Evolutionary conservation across 2,113 vertebrate genomes (phyloP).

Genomic region (Nothoprocta pentlandii): DNA sequence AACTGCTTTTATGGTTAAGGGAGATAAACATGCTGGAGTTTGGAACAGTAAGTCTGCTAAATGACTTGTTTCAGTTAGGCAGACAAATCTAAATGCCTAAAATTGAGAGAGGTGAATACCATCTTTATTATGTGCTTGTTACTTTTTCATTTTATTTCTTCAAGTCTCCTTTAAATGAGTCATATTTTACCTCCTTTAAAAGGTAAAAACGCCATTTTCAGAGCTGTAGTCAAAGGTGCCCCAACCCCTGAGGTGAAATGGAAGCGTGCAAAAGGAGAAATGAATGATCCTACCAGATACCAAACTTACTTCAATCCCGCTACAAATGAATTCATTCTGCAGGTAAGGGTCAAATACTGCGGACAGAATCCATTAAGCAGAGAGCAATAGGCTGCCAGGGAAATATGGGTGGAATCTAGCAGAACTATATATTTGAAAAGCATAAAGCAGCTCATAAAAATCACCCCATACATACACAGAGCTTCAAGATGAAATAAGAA

Average conservation of each 20-base stretch:
- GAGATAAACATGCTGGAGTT: background rate
- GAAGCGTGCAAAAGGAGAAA: slow-evolving; percentile 71
- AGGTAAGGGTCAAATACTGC: slow-evolving; percentile 75
- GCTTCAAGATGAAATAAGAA: background rate
- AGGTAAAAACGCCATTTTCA: slow-evolving; percentile 87
- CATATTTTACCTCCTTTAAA: background rate
- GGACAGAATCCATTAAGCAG: background rate
- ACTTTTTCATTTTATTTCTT: background rate
- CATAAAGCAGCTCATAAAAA: background rate
- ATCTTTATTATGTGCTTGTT: background rate
- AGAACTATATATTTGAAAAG: background rate
- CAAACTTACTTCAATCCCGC: slow-evolving; percentile 66
- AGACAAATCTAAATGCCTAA: background rate
- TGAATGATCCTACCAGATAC: slow-evolving; percentile 80
- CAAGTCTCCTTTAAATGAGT: background rate
- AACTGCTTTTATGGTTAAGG: background rate
- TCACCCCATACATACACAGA: background rate
- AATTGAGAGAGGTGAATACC: background rate
- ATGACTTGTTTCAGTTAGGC: background rate
- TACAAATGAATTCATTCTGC: slow-evolving; percentile 80
- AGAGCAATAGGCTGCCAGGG: background rate
- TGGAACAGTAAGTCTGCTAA: background rate
- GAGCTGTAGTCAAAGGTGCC: slow-evolving; percentile 82
- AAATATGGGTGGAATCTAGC: background rate
- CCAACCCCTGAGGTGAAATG: slow-evolving; percentile 85